These are phyloP conservation scores for Flexamia atlantica DNA, from an alignment of 2,888 invertebrate genomes.

Conservation along the genomic window DNA sequence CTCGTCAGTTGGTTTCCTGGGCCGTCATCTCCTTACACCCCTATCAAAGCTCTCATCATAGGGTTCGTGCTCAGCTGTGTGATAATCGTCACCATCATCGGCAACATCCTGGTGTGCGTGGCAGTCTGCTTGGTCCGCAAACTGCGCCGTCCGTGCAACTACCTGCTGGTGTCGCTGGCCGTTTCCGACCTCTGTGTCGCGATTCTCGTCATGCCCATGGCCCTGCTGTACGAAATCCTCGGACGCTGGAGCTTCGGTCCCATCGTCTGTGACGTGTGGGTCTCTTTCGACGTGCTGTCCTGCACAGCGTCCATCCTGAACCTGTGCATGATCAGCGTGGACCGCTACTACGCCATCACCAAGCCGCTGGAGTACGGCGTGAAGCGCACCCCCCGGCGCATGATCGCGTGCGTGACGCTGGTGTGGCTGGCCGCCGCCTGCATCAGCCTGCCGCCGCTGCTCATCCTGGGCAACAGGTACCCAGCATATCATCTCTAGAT, in stretches of 20 bases:
- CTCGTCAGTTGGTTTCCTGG: slow-evolving; percentile 73
- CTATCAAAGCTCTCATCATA: slow-evolving; percentile 80
- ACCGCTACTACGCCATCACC: slow-evolving; percentile 93
- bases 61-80: slow-evolving; percentile 76
- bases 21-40: slow-evolving; percentile 74
- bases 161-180: slow-evolving; percentile 95
- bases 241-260: slow-evolving; percentile 97
- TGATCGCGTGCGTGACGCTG: slow-evolving; percentile 92
- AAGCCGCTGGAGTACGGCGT: slow-evolving; percentile 97
- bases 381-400: slow-evolving; percentile 93
- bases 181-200: slow-evolving; percentile 98
- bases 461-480: slow-evolving; percentile 94
- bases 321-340: slow-evolving; percentile 98
- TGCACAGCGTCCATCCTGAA: slow-evolving; percentile 99
- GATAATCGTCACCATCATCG: slow-evolving; percentile 82
- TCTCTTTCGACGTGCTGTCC: slow-evolving; percentile 97
- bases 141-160: slow-evolving; percentile 93
- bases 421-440: slow-evolving; percentile 97
- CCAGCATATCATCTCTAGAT: too few species aligned
- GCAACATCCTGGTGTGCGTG: slow-evolving; percentile 95
- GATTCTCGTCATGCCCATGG: slow-evolving; percentile 97
- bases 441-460: slow-evolving; percentile 94
- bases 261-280: slow-evolving; percentile 96
- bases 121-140: slow-evolving; percentile 97
- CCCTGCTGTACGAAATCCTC: slow-evolving; percentile 94